Evolutionary conservation across 1,140 invertebrate genomes (phyloP), one percentile per base, ranked within the genome.

Genomic region (Lepidostoma basale): DNA sequence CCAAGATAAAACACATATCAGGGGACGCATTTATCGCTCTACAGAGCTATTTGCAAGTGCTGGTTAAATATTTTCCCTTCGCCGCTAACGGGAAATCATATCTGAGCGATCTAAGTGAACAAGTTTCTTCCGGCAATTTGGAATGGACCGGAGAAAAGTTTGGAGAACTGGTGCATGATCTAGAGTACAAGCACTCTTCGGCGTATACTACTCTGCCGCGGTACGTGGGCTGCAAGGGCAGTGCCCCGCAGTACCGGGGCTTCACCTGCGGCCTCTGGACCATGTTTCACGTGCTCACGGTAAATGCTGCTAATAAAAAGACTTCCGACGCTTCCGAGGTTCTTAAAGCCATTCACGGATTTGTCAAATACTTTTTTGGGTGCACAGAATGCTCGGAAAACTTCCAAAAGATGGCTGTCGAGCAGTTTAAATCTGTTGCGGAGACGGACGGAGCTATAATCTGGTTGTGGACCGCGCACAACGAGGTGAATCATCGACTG

Each of bases 211-310:
- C 84, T 9, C 77, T 85, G 10, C 78, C 87, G 72, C 82, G 85
- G 23, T 98, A 93, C 90, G 83, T 92, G 49, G 90, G 89, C 9
- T 99, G 98, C 77, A 84, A 85, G 74, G 94, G 95, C 5, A 95
- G 92, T 75, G 79, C 84, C 42, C 78, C 88, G 1, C 81, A 85
- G 30, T 86, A 84, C 49, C 86, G 97, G 47, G 95, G 96, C n/a
- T 99, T 95, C 78, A 93, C 96, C 0, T 99, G 98, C 83, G 90
- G 94, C 0, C 80, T 99, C 12, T 99, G 98, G 98, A 92, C 88
- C 30, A 83, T 97, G 64, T 99, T 98, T 78, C 98, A 99, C 77
- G 93, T 91, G 42, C 78, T 99, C 20, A 96, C 94, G 8, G 92
- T 98, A 0, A 90, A 90, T 76, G 89, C 90, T 47, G 86, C 88